Percentiles rank a stretch among this genome's conserved stretches.
Evolutionary conservation across 2,113 vertebrate species (phyloP).

Genomic region (Sturnus vulgaris): DNA sequence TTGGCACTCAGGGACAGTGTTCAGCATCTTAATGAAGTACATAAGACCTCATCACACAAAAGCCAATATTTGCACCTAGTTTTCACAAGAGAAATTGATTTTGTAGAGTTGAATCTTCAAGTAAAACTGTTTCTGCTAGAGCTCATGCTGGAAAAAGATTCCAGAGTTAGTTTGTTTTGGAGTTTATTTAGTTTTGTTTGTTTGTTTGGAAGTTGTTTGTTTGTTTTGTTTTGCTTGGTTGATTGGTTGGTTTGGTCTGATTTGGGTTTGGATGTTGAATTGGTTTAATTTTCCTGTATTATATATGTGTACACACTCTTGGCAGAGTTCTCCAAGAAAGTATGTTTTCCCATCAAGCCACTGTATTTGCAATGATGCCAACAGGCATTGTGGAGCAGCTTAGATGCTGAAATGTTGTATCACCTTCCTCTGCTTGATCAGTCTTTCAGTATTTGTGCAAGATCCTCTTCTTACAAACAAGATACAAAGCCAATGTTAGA

Average conservation of each 20-base stretch:
- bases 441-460: background rate
- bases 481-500: background rate
- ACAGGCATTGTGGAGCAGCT: background rate
- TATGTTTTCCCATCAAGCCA: background rate
- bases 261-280: background rate
- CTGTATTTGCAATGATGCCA: background rate
- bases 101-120: constrained; percentile 2
- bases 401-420: background rate
- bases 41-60: constrained; percentile 34
- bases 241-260: background rate
- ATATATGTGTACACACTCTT: background rate
- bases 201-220: background rate
- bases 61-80: constrained; percentile 45
- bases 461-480: background rate
- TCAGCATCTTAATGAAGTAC: constrained; percentile 54
- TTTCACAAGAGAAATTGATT: constrained; percentile 51
- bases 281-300: background rate
- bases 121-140: constrained; percentile 9
- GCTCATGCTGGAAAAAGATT: background rate
- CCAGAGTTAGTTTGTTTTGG: background rate
- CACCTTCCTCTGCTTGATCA: background rate
- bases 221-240: background rate
- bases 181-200: background rate
- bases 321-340: background rate
- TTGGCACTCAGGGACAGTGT: background rate